phyloP scores from a whole-genome alignment of 2,888 invertebrate species.

The Podotricha telesiphe region DNA sequence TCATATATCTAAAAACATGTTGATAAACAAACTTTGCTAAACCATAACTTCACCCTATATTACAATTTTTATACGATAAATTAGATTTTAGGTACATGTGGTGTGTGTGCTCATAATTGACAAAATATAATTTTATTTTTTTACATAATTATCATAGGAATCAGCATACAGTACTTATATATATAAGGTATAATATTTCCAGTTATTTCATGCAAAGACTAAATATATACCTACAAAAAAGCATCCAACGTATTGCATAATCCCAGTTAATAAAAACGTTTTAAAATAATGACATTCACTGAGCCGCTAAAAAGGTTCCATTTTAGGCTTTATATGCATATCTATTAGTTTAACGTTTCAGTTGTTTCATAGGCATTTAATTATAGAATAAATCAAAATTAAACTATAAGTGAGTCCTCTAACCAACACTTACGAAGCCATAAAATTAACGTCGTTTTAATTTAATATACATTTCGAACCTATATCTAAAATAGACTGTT shows the following conservation, averaged over 20 bases:
- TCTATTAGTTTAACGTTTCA: not conserved
- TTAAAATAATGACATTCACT: not conserved
- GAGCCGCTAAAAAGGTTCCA: not conserved
- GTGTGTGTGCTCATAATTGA: too few relatives aligned
- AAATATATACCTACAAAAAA: too few relatives aligned
- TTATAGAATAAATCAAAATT: slow-evolving; percentile 1
- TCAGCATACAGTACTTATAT: too few relatives aligned
- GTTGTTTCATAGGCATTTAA: not conserved
- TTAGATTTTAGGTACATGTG: too few relatives aligned
- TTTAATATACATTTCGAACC: slow-evolving; percentile 26
- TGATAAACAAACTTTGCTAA: too few relatives aligned
- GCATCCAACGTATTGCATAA: not conserved
- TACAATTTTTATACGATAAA: too few relatives aligned
- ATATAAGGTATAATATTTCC: too few relatives aligned
- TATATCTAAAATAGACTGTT: slow-evolving; percentile 27
- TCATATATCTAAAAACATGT: too few relatives aligned
- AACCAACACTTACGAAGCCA: slow-evolving; percentile 30
- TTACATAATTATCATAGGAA: too few relatives aligned
- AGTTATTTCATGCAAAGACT: too few relatives aligned
- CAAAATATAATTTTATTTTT: too few relatives aligned
- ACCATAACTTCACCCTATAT: too few relatives aligned
- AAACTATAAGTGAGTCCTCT: slow-evolving; percentile 6
- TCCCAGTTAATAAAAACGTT: not conserved
- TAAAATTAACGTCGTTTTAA: slow-evolving; percentile 35
- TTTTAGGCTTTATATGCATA: not conserved